A percentile compares a stretch with the other conserved stretches of the same genome.
Evolutionary conservation across 2,888 invertebrate species (phyloP).

Genomic region (Nemoura dubitans): DNA sequence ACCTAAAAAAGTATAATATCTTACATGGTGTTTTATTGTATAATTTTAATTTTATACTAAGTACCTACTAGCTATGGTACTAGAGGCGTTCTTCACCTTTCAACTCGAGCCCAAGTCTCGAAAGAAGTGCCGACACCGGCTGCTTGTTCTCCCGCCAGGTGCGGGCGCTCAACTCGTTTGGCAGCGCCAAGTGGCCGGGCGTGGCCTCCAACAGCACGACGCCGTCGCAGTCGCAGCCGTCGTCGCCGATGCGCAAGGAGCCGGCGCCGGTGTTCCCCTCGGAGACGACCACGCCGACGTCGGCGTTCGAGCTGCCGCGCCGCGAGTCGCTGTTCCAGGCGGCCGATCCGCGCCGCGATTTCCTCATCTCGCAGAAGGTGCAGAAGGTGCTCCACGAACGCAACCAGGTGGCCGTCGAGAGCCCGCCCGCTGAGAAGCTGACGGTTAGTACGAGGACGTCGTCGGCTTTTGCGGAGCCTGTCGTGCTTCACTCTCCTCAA

Average conservation of each 20-base stretch:
- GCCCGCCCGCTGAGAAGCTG: conserved; percentile 23
- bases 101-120: no score
- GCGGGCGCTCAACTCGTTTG: conserved; percentile 68
- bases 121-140: no score
- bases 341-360: neutral
- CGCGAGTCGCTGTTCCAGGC: conserved; percentile 55
- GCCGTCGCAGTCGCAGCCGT: conserved; percentile 69
- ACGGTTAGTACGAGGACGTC: neutral
- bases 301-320: conserved; percentile 48
- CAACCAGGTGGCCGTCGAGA: conserved; percentile 54
- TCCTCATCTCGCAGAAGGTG: conserved; percentile 57
- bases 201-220: conserved; percentile 57
- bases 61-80: no score
- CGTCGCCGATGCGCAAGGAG: conserved; percentile 75
- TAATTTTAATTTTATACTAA: no score
- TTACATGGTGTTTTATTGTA: no score
- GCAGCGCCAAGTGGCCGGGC: conserved; percentile 55
- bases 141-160: neutral
- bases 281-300: conserved; percentile 44
- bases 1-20: no score
- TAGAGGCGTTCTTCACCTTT: no score
- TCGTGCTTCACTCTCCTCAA: no score
- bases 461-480: no score
- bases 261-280: conserved; percentile 64
- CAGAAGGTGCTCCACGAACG: conserved; percentile 65